phyloP scores from a whole-genome alignment of 2,888 invertebrate species.

The Agrypnus murinus region DNA sequence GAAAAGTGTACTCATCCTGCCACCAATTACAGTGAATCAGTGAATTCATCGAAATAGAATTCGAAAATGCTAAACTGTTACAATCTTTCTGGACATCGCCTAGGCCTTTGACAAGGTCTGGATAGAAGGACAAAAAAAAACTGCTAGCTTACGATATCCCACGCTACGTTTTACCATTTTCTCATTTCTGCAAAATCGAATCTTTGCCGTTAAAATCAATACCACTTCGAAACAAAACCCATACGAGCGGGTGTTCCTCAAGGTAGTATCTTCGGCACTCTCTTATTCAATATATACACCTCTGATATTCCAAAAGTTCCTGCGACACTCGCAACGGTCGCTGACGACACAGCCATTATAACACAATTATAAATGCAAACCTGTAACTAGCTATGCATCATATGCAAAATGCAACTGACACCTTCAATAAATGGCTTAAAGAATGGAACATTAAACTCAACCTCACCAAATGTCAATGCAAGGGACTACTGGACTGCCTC shows the following conservation, averaged over 20 bases:
- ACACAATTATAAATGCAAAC: neutral
- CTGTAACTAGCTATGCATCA: neutral
- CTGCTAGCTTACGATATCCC: neutral
- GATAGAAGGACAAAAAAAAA: constrained; percentile 6
- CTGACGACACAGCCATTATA: neutral
- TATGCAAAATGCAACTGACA: neutral
- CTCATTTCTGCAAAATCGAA: constrained; percentile 11
- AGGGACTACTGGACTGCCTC: too few species aligned
- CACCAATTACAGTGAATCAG: constrained; percentile 17
- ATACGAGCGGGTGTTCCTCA: neutral
- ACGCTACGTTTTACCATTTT: neutral
- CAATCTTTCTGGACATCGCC: neutral
- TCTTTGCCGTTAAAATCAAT: constrained; percentile 11
- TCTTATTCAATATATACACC: constrained; percentile 9
- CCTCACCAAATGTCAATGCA: too few species aligned
- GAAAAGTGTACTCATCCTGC: constrained; percentile 1
- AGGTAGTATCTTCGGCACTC: neutral
- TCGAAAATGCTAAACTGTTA: constrained; percentile 5
- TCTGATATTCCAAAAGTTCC: neutral
- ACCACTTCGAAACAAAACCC: neutral
- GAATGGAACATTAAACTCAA: too few species aligned
- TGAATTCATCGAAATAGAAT: constrained; percentile 2
- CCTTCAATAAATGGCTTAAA: too few species aligned
- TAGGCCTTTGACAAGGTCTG: too few species aligned
- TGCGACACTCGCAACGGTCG: neutral